Evolutionary conservation across 1,140 invertebrate species (phyloP).

Genomic region (Calycopis cecrops): DNA sequence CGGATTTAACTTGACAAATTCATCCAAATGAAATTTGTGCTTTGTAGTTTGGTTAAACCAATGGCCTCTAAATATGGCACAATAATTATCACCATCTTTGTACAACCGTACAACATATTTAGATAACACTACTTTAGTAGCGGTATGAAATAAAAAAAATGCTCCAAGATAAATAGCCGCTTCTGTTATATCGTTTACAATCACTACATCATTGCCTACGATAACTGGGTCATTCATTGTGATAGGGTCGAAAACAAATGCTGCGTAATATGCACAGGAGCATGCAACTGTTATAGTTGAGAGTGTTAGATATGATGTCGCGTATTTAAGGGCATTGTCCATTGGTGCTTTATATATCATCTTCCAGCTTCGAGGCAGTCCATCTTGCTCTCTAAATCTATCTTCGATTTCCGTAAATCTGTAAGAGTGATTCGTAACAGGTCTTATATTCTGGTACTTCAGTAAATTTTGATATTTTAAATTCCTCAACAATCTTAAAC

Average conservation of each 20-base stretch:
- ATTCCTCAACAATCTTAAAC: conserved; percentile 33
- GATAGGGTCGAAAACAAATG: conserved; percentile 40
- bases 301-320: conserved; percentile 46
- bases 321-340: conserved; percentile 45
- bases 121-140: conserved; percentile 49
- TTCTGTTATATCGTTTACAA: conserved; percentile 53
- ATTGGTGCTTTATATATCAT: conserved; percentile 66
- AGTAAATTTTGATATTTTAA: conserved; percentile 24
- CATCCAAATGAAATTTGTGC: conserved; percentile 54
- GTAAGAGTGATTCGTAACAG: conserved; percentile 42
- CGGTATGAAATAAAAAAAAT: conserved; percentile 50
- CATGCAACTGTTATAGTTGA: conserved; percentile 39
- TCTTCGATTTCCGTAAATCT: conserved; percentile 54
- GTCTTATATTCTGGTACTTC: conserved; percentile 33
- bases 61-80: conserved; percentile 57
- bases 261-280: conserved; percentile 43
- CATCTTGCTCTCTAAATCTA: conserved; percentile 47
- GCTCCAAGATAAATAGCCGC: conserved; percentile 49
- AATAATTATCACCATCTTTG: conserved; percentile 56
- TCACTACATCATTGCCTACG: conserved; percentile 47
- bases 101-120: conserved; percentile 61
- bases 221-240: conserved; percentile 48
- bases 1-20: conserved; percentile 55
- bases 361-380: conserved; percentile 46
- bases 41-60: conserved; percentile 48